Evolutionary conservation across 2,888 invertebrate genomes (phyloP).

Genomic region (Operophtera brumata): DNA sequence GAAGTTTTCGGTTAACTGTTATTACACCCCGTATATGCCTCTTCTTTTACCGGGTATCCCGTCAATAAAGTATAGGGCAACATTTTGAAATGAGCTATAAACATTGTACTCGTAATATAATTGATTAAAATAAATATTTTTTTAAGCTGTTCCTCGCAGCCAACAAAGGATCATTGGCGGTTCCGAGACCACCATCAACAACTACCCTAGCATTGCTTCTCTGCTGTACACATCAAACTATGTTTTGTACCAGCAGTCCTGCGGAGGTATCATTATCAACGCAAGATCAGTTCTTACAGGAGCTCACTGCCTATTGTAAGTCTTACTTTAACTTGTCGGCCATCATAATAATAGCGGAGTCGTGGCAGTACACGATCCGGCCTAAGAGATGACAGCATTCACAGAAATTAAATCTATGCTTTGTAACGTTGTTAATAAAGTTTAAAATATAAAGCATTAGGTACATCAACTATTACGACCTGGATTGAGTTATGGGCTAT

Average conservation of each 20-base stretch:
- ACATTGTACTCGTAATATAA: neutral
- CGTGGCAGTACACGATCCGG: too few relatives aligned
- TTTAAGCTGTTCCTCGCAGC: constrained; percentile 33
- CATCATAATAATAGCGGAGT: neutral
- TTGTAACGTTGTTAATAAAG: too few relatives aligned
- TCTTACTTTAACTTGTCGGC: neutral
- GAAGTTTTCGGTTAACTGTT: too few relatives aligned
- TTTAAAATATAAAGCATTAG: too few relatives aligned
- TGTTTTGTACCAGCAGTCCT: constrained; percentile 28
- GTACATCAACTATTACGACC: too few relatives aligned
- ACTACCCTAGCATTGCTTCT: constrained; percentile 37
- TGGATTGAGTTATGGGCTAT: too few relatives aligned
- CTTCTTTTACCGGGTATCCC: too few relatives aligned
- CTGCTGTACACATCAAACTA: constrained; percentile 27
- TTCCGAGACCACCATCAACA: constrained; percentile 36
- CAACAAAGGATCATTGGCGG: constrained; percentile 47
- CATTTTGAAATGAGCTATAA: too few relatives aligned
- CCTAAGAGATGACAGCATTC: too few relatives aligned
- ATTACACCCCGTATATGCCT: too few relatives aligned
- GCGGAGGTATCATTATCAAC: constrained; percentile 45
- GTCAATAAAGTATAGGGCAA: too few relatives aligned
- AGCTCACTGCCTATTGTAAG: constrained; percentile 49
- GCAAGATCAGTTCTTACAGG: constrained; percentile 44
- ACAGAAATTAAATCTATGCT: too few relatives aligned
- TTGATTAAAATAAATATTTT: neutral